Evolutionary conservation across 2,888 invertebrate species (phyloP).

Genomic region (Limnephilus lunatus): DNA sequence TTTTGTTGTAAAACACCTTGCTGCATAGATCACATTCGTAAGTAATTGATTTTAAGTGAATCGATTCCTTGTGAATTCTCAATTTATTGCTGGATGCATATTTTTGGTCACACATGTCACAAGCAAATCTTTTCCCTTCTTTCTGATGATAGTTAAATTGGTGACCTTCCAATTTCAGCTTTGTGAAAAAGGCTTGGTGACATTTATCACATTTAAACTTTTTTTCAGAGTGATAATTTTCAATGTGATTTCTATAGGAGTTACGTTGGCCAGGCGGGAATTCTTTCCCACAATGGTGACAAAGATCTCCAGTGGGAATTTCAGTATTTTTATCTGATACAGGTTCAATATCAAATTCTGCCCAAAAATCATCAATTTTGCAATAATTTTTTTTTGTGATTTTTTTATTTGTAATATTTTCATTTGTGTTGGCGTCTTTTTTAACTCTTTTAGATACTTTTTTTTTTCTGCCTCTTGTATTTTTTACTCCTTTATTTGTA

Average conservation of each 20-base stretch:
- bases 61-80: not conserved
- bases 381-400: not conserved
- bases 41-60: slow-evolving; percentile 18
- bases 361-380: not conserved
- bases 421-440: not conserved
- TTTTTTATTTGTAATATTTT: not conserved
- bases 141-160: not conserved
- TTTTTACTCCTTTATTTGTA: not conserved
- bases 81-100: not conserved
- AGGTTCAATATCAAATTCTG: not conserved
- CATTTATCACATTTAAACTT: not conserved
- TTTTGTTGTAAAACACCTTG: slow-evolving; percentile 19
- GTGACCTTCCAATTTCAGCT: not conserved
- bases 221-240: not conserved
- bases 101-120: not conserved
- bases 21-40: slow-evolving; percentile 3
- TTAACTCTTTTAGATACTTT: not conserved
- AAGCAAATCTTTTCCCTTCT: not conserved
- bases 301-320: not conserved
- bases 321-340: not conserved
- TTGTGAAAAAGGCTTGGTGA: not conserved
- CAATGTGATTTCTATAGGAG: not conserved
- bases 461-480: not conserved
- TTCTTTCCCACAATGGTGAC: not conserved
- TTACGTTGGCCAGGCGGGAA: not conserved